A percentile compares a stretch with the other conserved stretches of the same genome.
Evolutionary conservation across 2,113 vertebrate species (phyloP).

Genomic region (Corythaixoides concolor): DNA sequence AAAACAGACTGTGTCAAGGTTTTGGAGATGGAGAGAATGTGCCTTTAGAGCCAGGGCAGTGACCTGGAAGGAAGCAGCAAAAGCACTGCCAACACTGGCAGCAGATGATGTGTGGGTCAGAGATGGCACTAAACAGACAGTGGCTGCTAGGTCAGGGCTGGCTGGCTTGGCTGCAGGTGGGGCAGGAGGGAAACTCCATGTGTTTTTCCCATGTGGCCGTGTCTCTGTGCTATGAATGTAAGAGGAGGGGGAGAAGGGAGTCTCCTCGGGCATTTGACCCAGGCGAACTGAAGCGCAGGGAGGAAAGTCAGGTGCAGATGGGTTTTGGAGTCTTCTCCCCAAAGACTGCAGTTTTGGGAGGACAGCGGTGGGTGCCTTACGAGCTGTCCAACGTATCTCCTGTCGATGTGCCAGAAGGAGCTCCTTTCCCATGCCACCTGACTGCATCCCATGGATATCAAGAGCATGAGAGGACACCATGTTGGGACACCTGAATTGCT

Average conservation of each 20-base stretch:
- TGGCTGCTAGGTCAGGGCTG: neutral
- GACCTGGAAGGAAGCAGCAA: neutral
- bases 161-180: neutral
- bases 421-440: neutral
- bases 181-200: neutral
- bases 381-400: neutral
- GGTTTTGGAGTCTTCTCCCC: neutral
- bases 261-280: rapidly evolving
- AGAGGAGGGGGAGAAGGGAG: neutral
- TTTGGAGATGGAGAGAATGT: neutral
- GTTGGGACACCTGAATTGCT: neutral
- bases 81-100: neutral
- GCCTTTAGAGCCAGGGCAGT: neutral
- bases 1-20: neutral
- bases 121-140: neutral
- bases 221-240: neutral
- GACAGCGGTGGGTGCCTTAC: neutral
- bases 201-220: neutral
- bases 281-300: neutral
- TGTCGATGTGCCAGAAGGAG: neutral
- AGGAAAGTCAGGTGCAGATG: neutral
- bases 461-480: neutral
- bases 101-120: neutral
- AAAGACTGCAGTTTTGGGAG: neutral
- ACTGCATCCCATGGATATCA: neutral